phyloP scores from a whole-genome alignment of 2,888 invertebrate genomes.

The Glyphotaelius pellucidus region DNA sequence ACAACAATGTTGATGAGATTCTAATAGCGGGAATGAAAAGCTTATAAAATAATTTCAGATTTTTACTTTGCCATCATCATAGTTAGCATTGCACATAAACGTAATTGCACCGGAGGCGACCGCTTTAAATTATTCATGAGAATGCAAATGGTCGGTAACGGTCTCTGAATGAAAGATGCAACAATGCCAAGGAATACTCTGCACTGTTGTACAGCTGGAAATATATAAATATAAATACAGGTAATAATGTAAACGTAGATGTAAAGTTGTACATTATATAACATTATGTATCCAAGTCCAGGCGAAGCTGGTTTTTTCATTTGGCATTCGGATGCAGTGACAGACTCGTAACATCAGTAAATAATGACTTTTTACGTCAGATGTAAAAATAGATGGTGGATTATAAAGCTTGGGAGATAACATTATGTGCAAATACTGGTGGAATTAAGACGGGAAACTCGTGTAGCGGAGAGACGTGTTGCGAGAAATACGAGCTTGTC shows the following conservation, averaged over 20 bases:
- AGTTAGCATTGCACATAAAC: background rate
- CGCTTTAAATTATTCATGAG: slow-evolving; percentile 1
- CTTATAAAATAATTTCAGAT: background rate
- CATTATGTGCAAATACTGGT: background rate
- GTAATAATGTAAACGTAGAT: background rate
- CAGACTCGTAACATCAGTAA: background rate
- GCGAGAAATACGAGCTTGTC: background rate
- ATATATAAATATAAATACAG: background rate
- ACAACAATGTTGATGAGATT: background rate
- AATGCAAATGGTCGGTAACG: slow-evolving; percentile 14
- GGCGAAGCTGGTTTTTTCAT: background rate
- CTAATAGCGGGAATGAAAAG: background rate
- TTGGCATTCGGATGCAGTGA: background rate
- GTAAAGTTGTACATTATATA: background rate
- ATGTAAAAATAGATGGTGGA: background rate
- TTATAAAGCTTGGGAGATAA: background rate
- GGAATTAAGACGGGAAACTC: background rate
- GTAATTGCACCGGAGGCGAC: background rate
- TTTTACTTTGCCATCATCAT: background rate
- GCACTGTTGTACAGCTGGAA: background rate
- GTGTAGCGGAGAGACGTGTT: background rate
- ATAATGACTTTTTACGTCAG: background rate
- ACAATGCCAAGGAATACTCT: background rate
- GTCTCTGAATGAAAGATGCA: background rate
- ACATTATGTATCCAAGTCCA: background rate